Evolutionary conservation across 1,140 invertebrate genomes (phyloP).

Genomic region (Ganaspis sp.): DNA sequence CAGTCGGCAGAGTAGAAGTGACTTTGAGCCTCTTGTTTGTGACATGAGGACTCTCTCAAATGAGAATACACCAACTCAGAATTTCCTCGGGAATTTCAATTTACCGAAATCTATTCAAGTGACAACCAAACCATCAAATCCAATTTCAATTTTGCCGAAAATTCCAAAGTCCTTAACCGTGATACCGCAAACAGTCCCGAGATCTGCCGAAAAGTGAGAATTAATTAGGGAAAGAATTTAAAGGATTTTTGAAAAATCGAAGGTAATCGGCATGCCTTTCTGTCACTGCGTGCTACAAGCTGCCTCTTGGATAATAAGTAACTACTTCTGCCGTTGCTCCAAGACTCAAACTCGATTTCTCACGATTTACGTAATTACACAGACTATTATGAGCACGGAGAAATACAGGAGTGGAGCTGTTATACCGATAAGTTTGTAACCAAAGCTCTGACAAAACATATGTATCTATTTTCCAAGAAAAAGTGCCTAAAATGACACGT

Average conservation of each 20-base stretch:
- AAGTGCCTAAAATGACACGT: conserved; percentile 50
- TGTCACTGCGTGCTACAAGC: conserved; percentile 16
- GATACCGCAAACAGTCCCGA: conserved; percentile 80
- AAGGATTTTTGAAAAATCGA: conserved; percentile 6
- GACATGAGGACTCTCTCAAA: conserved; percentile 70
- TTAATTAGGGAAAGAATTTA: background rate
- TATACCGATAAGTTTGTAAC: conserved; percentile 24
- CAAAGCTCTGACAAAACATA: conserved; percentile 30
- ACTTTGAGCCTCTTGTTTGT: conserved; percentile 75
- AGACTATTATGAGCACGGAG: conserved; percentile 1
- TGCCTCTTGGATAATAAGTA: conserved; percentile 35
- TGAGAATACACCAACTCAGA: conserved; percentile 71
- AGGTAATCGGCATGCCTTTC: background rate
- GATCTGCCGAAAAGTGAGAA: conserved; percentile 69
- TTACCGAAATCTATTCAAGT: conserved; percentile 75
- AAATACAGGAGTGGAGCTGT: conserved; percentile 35
- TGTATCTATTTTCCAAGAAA: conserved; percentile 40
- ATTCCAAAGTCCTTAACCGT: conserved; percentile 86
- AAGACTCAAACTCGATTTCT: background rate
- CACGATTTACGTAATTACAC: background rate
- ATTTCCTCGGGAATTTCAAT: conserved; percentile 70
- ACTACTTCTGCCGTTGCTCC: conserved; percentile 18
- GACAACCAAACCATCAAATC: conserved; percentile 68
- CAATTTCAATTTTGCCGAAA: conserved; percentile 79
- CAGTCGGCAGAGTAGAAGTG: conserved; percentile 69